A percentile compares a stretch with the other conserved stretches of the same genome.
Evolutionary conservation across 2,113 vertebrate genomes (phyloP).

Genomic region (Cephalopholis sonnerati): DNA sequence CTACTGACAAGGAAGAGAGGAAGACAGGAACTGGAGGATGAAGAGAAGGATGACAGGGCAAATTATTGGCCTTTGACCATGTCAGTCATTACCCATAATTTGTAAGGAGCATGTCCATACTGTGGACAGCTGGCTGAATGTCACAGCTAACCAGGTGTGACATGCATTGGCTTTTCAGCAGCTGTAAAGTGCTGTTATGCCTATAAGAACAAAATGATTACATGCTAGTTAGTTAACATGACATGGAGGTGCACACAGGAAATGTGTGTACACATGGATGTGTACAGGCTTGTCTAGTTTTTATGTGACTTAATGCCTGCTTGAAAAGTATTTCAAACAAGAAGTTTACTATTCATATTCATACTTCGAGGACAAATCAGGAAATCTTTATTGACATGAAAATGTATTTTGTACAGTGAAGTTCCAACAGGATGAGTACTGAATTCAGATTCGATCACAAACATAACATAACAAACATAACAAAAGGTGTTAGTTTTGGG

Average conservation of each 20-base stretch:
- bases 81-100: conserved; percentile 29
- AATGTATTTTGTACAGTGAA: neutral
- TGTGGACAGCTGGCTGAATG: conserved; percentile 15
- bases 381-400: neutral
- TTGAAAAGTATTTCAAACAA: neutral
- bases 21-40: neutral
- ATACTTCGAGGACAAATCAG: neutral
- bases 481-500: neutral
- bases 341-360: neutral
- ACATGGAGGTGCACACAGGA: conserved; percentile 5
- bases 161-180: conserved; percentile 19
- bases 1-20: neutral
- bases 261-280: neutral
- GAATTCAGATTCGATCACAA: neutral
- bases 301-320: neutral
- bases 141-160: conserved; percentile 46
- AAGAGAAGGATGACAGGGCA: neutral
- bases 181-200: conserved; percentile 22
- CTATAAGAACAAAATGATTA: conserved; percentile 22
- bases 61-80: conserved; percentile 19
- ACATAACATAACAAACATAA: too few species aligned
- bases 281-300: neutral
- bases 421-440: neutral
- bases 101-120: conserved; percentile 1
- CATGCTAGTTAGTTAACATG: conserved; percentile 25